Conservation (phyloP, 2,797 vertebrate species). For the Rhinoraja longicauda region DNA sequence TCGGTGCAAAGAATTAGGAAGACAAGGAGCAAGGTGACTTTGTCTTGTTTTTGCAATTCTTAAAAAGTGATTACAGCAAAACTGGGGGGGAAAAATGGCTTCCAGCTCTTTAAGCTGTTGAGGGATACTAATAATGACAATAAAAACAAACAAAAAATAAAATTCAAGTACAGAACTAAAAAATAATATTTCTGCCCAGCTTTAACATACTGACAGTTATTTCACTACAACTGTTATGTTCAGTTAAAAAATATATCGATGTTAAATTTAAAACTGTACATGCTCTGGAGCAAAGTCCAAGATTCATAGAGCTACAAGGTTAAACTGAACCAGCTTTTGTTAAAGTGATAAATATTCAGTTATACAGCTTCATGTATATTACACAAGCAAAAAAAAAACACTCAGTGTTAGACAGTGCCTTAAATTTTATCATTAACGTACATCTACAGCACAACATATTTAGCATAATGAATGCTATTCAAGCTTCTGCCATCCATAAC, state of each 20-base stretch:
- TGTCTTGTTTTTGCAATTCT: background rate
- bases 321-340: conserved; percentile 27
- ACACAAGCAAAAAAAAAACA: conserved; percentile 14
- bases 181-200: background rate
- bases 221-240: background rate
- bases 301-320: background rate
- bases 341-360: conserved; percentile 6
- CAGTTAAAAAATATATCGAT: background rate
- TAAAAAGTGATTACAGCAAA: background rate
- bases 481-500: conserved; percentile 26
- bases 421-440: conserved; percentile 20
- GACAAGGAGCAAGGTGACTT: background rate
- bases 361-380: conserved; percentile 7
- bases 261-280: conserved; percentile 21
- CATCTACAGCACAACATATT: conserved; percentile 4
- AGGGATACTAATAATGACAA: background rate
- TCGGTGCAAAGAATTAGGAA: background rate
- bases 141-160: background rate
- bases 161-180: background rate
- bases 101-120: background rate
- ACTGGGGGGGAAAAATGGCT: background rate
- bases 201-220: background rate
- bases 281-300: conserved; percentile 13
- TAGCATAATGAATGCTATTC: conserved; percentile 24
- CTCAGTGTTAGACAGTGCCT: conserved; percentile 19